phyloP scores from a whole-genome alignment of 2,797 vertebrate genomes.

The Choloepus didactylus region DNA sequence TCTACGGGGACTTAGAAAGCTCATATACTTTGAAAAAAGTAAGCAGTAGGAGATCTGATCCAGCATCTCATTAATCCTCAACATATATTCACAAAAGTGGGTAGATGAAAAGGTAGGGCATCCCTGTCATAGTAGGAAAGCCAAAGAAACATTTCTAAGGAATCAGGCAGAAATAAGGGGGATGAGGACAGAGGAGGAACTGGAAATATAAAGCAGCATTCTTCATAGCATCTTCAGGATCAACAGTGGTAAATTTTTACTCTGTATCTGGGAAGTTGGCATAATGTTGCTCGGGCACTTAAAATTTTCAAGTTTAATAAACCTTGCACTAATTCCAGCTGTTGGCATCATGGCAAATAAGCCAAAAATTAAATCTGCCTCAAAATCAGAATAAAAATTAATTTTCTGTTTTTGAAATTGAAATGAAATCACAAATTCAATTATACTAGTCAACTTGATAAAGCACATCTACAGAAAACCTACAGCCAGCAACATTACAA shows the following conservation, averaged over 20 bases:
- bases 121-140: neutral
- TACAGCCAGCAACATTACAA: neutral
- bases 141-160: neutral
- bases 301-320: slow-evolving; percentile 22
- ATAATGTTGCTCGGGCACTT: neutral
- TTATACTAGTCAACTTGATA: slow-evolving; percentile 38
- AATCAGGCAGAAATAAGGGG: neutral
- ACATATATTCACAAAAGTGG: slow-evolving; percentile 38
- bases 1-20: slow-evolving; percentile 47
- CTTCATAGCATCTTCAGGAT: neutral
- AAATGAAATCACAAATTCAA: slow-evolving; percentile 40
- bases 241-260: neutral
- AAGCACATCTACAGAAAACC: neutral
- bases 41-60: slow-evolving; percentile 20
- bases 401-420: slow-evolving; percentile 8
- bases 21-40: slow-evolving; percentile 61
- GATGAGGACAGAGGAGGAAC: neutral
- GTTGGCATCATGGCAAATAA: neutral
- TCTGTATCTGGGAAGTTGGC: neutral
- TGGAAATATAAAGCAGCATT: neutral
- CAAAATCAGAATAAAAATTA: slow-evolving; percentile 44
- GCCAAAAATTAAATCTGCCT: neutral
- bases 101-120: neutral
- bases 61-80: slow-evolving; percentile 44
- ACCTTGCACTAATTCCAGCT: slow-evolving; percentile 6